Conservation (phyloP, 2,888 invertebrate genomes). For the Galeopsomyia nigrocyanea region DNA sequence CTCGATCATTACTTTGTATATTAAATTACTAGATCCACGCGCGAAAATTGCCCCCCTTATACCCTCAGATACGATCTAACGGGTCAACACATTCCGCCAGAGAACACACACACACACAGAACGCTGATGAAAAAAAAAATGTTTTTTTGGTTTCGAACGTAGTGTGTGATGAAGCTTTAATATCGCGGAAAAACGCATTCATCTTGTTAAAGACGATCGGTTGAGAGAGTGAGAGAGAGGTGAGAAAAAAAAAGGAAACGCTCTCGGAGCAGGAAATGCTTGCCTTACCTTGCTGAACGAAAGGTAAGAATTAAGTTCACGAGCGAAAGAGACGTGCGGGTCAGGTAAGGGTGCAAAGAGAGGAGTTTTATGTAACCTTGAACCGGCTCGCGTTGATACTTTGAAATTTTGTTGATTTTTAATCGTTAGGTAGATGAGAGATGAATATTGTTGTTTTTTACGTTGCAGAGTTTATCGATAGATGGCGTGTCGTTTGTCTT, state of each 20-base stretch:
- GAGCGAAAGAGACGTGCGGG: constrained; percentile 9
- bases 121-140: not conserved
- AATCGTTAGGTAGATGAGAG: too few species aligned
- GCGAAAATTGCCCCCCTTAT: constrained; percentile 29
- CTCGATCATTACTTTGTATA: constrained; percentile 43
- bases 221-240: constrained; percentile 16
- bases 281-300: too few species aligned
- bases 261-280: not conserved
- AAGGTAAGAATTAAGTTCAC: constrained; percentile 12
- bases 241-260: constrained; percentile 26
- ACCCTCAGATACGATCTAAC: constrained; percentile 25
- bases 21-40: constrained; percentile 44
- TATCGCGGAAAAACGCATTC: constrained; percentile 28
- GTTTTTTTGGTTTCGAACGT: not conserved
- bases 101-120: not conserved
- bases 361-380: too few species aligned
- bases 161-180: constrained; percentile 3
- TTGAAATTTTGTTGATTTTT: too few species aligned
- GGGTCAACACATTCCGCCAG: not conserved
- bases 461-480: too few species aligned
- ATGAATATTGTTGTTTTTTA: too few species aligned
- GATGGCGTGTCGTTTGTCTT: too few species aligned
- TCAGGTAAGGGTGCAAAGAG: too few species aligned
- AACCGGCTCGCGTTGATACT: too few species aligned
- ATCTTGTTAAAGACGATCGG: too few species aligned